Evolutionary conservation across 2,888 invertebrate species (phyloP).

Genomic region (Atrina japonica): DNA sequence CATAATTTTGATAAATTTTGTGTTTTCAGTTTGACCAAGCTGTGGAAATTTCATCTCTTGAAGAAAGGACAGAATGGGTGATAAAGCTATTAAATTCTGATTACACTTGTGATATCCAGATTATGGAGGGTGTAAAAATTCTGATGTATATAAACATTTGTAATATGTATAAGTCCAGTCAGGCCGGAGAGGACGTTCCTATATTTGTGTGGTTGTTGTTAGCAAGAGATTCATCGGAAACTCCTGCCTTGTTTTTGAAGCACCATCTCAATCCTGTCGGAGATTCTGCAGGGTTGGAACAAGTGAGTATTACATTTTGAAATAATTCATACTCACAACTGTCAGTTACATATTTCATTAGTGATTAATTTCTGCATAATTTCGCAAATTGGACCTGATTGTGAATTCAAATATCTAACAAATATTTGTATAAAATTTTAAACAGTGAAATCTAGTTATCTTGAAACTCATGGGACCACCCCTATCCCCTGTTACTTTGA

Average conservation of each 20-base stretch:
- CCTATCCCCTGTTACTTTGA: no score
- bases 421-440: no score
- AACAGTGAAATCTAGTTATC: no score
- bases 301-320: constrained; percentile 73
- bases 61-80: constrained; percentile 61
- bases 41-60: constrained; percentile 50
- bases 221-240: constrained; percentile 79
- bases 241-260: constrained; percentile 76
- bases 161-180: constrained; percentile 72
- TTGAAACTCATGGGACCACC: no score
- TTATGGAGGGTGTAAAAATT: constrained; percentile 80
- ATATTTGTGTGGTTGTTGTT: constrained; percentile 81
- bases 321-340: no score
- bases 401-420: no score
- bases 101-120: constrained; percentile 72
- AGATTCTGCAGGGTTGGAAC: constrained; percentile 80
- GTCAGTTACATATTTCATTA: no score
- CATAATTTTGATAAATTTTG: no score
- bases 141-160: constrained; percentile 80
- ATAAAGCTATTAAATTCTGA: constrained; percentile 72
- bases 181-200: constrained; percentile 77
- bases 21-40: constrained; percentile 67
- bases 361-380: no score
- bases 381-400: no score
- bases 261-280: constrained; percentile 81